phyloP scores from a whole-genome alignment of 2,888 invertebrate genomes.

The Pristionchus entomophagus region DNA sequence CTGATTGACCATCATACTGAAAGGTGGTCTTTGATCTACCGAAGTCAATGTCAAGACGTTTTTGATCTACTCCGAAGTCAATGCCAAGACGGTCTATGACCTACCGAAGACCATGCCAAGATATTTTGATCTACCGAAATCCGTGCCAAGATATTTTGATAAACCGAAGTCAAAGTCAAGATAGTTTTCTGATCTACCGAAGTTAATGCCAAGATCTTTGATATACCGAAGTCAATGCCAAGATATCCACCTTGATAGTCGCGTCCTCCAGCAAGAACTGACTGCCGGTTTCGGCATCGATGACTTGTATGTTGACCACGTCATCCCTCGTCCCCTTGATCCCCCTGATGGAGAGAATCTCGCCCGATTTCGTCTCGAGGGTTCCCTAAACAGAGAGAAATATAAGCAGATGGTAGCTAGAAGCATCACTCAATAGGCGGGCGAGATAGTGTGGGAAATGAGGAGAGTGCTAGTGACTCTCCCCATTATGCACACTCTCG shows the following conservation, averaged over 20 bases:
- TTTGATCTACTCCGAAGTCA: too few species aligned
- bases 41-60: neutral
- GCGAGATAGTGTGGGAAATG: neutral
- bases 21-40: neutral
- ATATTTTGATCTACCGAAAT: neutral
- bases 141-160: too few species aligned
- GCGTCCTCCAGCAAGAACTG: constrained; percentile 30
- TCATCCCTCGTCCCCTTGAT: constrained; percentile 9
- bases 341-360: constrained; percentile 41
- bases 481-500: too few species aligned
- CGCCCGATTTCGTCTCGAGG: constrained; percentile 45
- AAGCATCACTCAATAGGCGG: neutral
- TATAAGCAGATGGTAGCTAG: neutral
- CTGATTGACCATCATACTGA: constrained; percentile 27
- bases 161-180: too few species aligned
- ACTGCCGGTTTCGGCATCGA: constrained; percentile 39
- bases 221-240: neutral
- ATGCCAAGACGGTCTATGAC: too few species aligned
- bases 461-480: too few species aligned
- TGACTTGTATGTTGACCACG: constrained; percentile 36
- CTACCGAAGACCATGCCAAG: too few species aligned
- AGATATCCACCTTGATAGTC: neutral
- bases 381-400: constrained; percentile 43
- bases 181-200: too few species aligned
- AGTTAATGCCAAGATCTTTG: neutral